Conservation (phyloP, 2,113 vertebrate genomes). For the Rhinopithecus roxellana region DNA sequence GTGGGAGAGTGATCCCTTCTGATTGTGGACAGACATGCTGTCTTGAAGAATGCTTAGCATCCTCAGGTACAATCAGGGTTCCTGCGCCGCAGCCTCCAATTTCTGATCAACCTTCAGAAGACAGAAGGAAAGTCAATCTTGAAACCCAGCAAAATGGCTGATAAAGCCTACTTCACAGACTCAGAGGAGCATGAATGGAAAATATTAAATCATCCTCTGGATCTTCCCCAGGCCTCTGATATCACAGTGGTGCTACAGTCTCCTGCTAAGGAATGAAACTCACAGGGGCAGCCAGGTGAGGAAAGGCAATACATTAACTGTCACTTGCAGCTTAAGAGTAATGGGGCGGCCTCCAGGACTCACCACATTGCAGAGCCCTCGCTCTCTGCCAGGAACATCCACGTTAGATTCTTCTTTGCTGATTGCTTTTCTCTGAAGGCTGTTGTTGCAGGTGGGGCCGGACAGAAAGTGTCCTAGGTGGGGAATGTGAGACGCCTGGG, state of each 20-base stretch:
- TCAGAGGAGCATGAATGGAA: too few relatives aligned
- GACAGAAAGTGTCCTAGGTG: too few relatives aligned
- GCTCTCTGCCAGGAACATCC: not conserved
- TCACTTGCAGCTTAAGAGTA: not conserved
- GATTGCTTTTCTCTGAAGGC: not conserved
- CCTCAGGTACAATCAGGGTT: not conserved
- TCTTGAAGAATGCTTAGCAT: not conserved
- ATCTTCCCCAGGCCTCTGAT: not conserved
- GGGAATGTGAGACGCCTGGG: not conserved
- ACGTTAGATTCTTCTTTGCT: not conserved
- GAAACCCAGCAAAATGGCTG: not conserved
- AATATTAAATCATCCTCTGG: rapidly evolving
- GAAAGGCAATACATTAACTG: not conserved
- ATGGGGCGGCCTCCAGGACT: not conserved
- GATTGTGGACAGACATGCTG: not conserved
- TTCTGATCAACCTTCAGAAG: not conserved
- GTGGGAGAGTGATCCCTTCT: not conserved
- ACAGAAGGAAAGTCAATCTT: not conserved
- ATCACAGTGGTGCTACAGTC: not conserved
- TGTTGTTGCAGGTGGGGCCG: not conserved
- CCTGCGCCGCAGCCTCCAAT: not conserved
- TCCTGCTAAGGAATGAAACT: not conserved
- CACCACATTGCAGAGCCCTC: not conserved
- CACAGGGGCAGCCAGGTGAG: not conserved
- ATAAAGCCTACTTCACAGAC: not conserved